These are phyloP conservation scores for Desmodus rotundus DNA, from an alignment of 2,113 vertebrate genomes.

Conservation along the genomic window DNA sequence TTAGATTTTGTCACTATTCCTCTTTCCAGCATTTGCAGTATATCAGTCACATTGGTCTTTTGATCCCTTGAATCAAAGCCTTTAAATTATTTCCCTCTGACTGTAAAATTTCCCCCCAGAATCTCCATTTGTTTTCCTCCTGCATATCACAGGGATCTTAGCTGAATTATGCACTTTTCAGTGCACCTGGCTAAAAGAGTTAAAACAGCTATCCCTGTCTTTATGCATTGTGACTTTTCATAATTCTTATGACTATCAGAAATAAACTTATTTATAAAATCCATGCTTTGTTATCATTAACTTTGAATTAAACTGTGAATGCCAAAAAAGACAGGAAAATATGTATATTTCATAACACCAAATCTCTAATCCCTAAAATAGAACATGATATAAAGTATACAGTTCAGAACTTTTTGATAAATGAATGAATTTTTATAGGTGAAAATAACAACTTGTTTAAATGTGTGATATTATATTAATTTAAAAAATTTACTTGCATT, in stretches of 20 bases:
- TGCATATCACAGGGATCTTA: background rate
- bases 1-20: background rate
- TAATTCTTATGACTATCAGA: background rate
- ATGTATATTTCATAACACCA: background rate
- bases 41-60: background rate
- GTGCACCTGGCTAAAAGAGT: background rate
- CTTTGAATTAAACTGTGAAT: background rate
- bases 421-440: background rate
- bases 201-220: background rate
- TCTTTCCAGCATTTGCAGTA: background rate
- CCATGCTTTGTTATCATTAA: background rate
- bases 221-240: background rate
- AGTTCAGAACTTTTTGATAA: background rate
- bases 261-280: background rate
- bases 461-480: background rate
- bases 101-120: background rate
- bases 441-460: background rate
- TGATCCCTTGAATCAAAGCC: background rate
- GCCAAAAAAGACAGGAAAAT: background rate
- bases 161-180: background rate
- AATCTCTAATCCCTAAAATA: background rate
- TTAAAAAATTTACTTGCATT: background rate
- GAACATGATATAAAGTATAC: background rate
- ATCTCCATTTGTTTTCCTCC: background rate
- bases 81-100: background rate